A percentile compares a stretch with the other conserved stretches of the same genome.
Evolutionary conservation across 2,888 invertebrate species (phyloP).

Genomic region (Galeruca laticollis): DNA sequence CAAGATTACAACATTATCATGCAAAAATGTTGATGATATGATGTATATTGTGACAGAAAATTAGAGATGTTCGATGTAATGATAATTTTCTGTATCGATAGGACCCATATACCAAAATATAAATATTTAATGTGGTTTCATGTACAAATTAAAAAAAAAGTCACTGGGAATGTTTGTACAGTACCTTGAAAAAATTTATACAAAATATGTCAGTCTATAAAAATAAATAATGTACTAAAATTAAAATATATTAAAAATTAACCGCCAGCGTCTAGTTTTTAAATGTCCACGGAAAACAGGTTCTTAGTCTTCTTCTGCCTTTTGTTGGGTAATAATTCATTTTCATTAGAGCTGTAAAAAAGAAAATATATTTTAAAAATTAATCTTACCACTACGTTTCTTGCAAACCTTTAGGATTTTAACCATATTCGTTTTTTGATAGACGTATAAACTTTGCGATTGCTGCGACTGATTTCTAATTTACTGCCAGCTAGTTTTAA

Average conservation of each 20-base stretch:
- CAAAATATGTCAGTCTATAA: neutral
- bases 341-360: constrained; percentile 9
- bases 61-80: no score
- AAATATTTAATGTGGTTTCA: no score
- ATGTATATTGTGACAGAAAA: no score
- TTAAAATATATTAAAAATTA: neutral
- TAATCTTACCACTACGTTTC: neutral
- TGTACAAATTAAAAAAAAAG: no score
- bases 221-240: neutral
- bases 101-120: no score
- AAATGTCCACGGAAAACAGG: neutral
- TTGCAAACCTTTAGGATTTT: constrained; percentile 15
- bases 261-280: neutral
- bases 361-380: constrained; percentile 3
- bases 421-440: constrained; percentile 26
- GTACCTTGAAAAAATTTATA: no score
- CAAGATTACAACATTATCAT: no score
- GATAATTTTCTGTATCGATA: no score
- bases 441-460: constrained; percentile 23
- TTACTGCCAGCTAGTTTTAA: constrained; percentile 15
- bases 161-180: no score
- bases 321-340: neutral
- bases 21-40: no score
- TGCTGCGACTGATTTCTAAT: constrained; percentile 12
- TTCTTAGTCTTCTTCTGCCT: constrained; percentile 1